These are phyloP conservation scores for Andrena camellia DNA, from an alignment of 2,888 invertebrate genomes.

Conservation along the genomic window DNA sequence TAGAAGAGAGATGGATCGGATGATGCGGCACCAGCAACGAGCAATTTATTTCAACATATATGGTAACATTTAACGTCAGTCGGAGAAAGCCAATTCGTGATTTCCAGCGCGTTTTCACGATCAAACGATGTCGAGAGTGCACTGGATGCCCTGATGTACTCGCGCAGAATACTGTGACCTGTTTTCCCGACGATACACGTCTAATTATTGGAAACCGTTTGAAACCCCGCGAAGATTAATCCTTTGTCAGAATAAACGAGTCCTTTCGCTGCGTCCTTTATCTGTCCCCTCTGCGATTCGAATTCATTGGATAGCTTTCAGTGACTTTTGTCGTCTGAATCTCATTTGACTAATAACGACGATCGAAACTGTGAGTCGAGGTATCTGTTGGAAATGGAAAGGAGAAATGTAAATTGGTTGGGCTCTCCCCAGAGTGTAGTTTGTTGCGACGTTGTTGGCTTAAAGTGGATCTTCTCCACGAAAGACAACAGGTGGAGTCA, in stretches of 20 bases:
- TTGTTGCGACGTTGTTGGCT: no score
- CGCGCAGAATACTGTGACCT: constrained; percentile 14
- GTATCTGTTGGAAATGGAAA: no score
- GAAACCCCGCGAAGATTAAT: neutral
- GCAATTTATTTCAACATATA: constrained; percentile 26
- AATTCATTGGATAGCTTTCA: neutral
- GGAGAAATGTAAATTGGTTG: no score
- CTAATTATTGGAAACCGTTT: constrained; percentile 24
- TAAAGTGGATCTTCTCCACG: no score
- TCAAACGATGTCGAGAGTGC: constrained; percentile 25
- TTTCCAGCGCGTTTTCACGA: constrained; percentile 25
- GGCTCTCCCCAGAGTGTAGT: no score
- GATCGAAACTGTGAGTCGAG: no score
- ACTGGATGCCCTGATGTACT: neutral
- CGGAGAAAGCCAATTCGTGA: constrained; percentile 33
- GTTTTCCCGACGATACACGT: constrained; percentile 14
- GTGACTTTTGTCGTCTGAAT: neutral
- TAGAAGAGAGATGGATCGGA: neutral
- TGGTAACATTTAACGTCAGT: constrained; percentile 21
- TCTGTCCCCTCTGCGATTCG: neutral
- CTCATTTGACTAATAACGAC: neutral
- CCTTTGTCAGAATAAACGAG: constrained; percentile 4
- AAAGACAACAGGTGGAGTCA: no score
- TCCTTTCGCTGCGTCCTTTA: neutral
- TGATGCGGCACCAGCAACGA: neutral